Evolutionary conservation across 2,797 vertebrate species (phyloP).

Genomic region (Acrocephalus scirpaceus): DNA sequence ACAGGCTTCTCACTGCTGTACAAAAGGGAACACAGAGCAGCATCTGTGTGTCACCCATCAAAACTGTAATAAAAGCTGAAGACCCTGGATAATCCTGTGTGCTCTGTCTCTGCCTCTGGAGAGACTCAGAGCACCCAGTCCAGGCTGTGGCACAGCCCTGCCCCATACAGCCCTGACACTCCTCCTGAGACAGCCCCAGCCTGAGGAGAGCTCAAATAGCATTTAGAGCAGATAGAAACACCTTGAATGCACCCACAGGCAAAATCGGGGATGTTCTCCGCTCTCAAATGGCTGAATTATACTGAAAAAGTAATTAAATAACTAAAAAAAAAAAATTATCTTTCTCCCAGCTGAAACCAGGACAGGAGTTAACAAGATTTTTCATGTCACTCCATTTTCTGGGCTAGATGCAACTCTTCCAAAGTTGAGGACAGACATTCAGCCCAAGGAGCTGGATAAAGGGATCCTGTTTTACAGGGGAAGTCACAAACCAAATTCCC

Average conservation of each 20-base stretch:
- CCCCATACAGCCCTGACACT: background rate
- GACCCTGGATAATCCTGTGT: fast-evolving
- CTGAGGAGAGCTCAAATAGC: fast-evolving
- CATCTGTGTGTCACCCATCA: background rate
- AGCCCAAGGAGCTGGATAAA: background rate
- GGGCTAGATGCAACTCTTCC: background rate
- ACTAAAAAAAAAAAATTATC: background rate
- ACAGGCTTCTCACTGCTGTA: background rate
- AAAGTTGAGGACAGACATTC: background rate
- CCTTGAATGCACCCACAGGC: background rate
- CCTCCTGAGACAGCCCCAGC: background rate
- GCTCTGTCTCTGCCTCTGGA: background rate
- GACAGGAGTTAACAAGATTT: background rate
- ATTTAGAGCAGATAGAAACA: background rate
- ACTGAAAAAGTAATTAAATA: background rate
- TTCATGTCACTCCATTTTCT: background rate
- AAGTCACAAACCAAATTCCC: background rate
- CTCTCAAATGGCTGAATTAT: background rate
- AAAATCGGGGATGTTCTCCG: background rate
- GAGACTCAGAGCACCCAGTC: background rate
- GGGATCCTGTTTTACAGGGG: background rate
- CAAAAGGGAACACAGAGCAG: background rate
- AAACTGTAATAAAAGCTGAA: background rate
- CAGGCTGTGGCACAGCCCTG: background rate
- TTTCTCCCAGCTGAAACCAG: background rate